Percentiles rank a stretch among this genome's conserved stretches.
Evolutionary conservation across 2,113 vertebrate species (phyloP).

Genomic region (Athene noctua): DNA sequence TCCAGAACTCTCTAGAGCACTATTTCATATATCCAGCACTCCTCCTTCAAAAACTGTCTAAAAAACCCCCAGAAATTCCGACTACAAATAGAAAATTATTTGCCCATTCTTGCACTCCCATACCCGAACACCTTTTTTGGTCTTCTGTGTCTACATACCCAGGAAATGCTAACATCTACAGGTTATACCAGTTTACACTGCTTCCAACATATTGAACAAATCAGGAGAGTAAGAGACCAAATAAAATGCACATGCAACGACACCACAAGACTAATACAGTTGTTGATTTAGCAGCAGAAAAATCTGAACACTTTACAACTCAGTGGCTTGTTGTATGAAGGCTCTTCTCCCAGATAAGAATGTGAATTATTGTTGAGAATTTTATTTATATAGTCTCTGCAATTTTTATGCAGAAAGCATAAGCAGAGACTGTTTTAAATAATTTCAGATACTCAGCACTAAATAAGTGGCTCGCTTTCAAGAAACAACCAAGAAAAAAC

Average conservation of each 20-base stretch:
- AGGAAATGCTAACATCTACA: background rate
- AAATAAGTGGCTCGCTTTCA: constrained; percentile 29
- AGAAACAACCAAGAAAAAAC: background rate
- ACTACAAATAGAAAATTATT: background rate
- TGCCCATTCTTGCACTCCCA: background rate
- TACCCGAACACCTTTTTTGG: background rate
- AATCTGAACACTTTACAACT: background rate
- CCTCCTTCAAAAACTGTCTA: background rate
- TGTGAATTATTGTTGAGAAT: background rate
- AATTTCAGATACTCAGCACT: constrained; percentile 23
- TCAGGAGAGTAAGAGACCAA: background rate
- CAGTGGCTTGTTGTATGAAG: background rate
- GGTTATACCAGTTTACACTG: background rate
- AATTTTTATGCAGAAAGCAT: constrained; percentile 1
- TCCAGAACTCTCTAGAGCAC: background rate
- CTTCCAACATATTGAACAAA: background rate
- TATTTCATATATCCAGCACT: background rate
- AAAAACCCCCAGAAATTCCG: no score
- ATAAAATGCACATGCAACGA: background rate
- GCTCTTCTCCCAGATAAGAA: background rate
- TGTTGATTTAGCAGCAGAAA: background rate
- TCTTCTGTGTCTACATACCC: background rate
- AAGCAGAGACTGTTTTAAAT: background rate
- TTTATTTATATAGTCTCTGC: background rate
- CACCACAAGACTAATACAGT: background rate